phyloP scores from a whole-genome alignment of 2,113 vertebrate species.

The Spheniscus mendiculus region DNA sequence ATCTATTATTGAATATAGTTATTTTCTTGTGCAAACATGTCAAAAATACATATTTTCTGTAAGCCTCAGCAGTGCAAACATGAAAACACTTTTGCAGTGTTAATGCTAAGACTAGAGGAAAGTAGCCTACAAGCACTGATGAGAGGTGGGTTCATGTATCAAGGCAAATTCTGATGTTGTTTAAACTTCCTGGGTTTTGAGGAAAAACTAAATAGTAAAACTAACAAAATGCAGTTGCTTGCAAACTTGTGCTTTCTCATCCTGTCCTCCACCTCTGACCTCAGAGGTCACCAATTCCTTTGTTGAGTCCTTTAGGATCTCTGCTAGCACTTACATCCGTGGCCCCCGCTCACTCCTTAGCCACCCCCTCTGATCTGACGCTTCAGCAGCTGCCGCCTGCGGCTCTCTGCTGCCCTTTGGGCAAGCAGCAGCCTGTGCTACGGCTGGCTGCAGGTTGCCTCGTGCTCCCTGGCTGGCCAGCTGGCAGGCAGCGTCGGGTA shows the following conservation, averaged over 20 bases:
- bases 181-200: neutral
- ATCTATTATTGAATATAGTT: neutral
- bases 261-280: neutral
- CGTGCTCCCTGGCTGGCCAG: neutral
- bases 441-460: neutral
- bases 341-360: fast-evolving
- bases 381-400: neutral
- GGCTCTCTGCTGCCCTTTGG: neutral
- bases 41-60: neutral
- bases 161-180: neutral
- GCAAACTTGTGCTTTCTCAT: neutral
- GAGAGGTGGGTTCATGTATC: neutral
- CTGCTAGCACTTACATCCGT: fast-evolving
- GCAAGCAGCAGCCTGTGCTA: neutral
- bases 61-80: neutral
- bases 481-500: neutral
- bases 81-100: neutral
- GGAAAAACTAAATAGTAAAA: neutral
- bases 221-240: neutral
- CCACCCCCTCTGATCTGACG: neutral
- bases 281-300: neutral
- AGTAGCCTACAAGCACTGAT: neutral
- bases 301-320: neutral
- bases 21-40: neutral
- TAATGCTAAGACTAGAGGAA: neutral